phyloP scores from a whole-genome alignment of 2,888 invertebrate species.

The Phyllotreta striolata region DNA sequence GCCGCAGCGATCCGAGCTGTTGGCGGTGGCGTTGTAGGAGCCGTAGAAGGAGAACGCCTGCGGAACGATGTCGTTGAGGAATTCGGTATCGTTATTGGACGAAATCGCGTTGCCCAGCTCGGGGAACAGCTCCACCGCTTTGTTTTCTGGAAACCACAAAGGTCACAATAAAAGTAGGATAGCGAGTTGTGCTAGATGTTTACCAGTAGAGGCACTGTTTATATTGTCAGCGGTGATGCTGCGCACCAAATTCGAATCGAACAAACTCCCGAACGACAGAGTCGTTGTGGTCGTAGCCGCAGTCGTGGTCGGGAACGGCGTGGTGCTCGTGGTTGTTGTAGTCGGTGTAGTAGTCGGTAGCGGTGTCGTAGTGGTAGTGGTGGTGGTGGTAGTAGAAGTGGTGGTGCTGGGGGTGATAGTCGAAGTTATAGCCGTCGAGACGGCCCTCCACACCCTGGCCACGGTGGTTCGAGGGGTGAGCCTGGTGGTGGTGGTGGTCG shows the following conservation, averaged over 20 bases:
- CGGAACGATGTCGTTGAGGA: slow-evolving; percentile 54
- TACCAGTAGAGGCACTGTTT: slow-evolving; percentile 43
- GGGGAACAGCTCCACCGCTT: slow-evolving; percentile 45
- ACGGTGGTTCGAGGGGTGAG: slow-evolving; percentile 49
- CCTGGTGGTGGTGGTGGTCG: slow-evolving; percentile 44
- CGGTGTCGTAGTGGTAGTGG: slow-evolving; percentile 57
- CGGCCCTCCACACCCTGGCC: slow-evolving; percentile 55
- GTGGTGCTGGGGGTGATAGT: slow-evolving; percentile 2
- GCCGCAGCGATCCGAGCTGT: slow-evolving; percentile 72
- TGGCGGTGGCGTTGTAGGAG: slow-evolving; percentile 53
- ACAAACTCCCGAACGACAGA: slow-evolving; percentile 49
- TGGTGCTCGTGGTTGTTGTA: slow-evolving; percentile 29
- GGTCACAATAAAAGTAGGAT: not conserved
- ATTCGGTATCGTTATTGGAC: slow-evolving; percentile 50
- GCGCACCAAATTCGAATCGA: slow-evolving; percentile 60
- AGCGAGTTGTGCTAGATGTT: not conserved
- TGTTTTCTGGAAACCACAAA: slow-evolving; percentile 47
- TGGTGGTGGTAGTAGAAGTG: slow-evolving; percentile 63
- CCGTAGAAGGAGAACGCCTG: slow-evolving; percentile 50
- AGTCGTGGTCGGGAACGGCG: slow-evolving; percentile 33
- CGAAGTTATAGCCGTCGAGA: slow-evolving; percentile 56
- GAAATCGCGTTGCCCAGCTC: slow-evolving; percentile 42
- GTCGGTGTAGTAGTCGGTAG: slow-evolving; percentile 34
- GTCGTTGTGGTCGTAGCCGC: slow-evolving; percentile 7
- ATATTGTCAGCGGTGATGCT: slow-evolving; percentile 54